Conservation (phyloP, 2,113 vertebrate genomes). For the Tyrannus savana region DNA sequence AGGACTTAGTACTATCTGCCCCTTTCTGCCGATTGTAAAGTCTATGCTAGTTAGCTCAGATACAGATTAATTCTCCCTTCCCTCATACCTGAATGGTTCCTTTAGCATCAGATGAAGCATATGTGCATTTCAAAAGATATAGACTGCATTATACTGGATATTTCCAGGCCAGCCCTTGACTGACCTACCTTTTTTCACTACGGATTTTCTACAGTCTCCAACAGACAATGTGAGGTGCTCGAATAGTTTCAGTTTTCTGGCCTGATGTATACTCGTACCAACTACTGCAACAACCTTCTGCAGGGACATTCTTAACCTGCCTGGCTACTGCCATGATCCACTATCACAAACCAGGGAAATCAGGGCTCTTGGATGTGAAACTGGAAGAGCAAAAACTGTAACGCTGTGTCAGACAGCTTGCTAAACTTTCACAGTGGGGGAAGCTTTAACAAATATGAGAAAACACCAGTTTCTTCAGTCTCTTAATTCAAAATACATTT, state of each 20-base stretch:
- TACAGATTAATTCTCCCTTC: neutral
- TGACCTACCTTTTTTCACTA: neutral
- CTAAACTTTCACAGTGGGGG: neutral
- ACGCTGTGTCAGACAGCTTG: rapidly evolving
- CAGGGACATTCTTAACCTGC: neutral
- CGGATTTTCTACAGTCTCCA: neutral
- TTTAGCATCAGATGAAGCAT: neutral
- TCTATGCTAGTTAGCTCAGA: neutral
- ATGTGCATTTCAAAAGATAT: rapidly evolving
- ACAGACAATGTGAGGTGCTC: neutral
- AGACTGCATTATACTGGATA: neutral
- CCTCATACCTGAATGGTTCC: neutral
- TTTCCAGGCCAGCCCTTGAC: neutral
- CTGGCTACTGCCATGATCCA: neutral
- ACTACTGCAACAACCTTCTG: neutral
- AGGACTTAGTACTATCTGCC: neutral
- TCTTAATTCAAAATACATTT: neutral
- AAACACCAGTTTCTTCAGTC: neutral
- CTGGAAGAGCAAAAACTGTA: neutral
- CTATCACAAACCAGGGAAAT: neutral
- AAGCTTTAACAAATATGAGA: neutral
- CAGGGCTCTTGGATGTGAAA: neutral
- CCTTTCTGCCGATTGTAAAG: neutral
- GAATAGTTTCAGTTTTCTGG: neutral
- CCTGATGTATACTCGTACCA: neutral